Percentiles rank a stretch among this genome's conserved stretches.
Evolutionary conservation across 2,797 vertebrate species (phyloP).

Genomic region (Sardinella longiceps): DNA sequence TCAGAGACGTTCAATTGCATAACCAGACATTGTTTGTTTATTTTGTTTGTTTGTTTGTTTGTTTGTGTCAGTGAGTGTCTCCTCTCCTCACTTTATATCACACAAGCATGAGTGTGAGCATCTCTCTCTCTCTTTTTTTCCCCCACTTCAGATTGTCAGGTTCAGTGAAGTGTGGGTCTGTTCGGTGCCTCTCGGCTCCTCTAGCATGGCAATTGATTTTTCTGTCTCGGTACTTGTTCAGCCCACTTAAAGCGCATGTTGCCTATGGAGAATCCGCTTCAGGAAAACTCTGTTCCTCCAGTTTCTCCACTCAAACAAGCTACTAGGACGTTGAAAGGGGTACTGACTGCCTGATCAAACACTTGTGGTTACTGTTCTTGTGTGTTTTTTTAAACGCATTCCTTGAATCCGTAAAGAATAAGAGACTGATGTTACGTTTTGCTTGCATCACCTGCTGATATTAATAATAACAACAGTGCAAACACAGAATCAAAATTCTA

Average conservation of each 20-base stretch:
- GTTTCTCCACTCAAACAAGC: constrained; percentile 45
- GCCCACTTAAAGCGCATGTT: constrained; percentile 50
- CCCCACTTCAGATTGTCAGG: background rate
- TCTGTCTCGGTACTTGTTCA: constrained; percentile 57
- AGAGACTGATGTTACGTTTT: background rate
- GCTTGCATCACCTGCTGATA: background rate
- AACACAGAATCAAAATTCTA: background rate
- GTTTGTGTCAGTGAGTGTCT: background rate
- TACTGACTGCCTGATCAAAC: no score
- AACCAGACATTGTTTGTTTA: background rate
- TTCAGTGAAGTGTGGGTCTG: background rate
- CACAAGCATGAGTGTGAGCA: background rate
- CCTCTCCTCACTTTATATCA: background rate
- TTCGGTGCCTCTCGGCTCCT: constrained; percentile 48
- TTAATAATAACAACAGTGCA: background rate
- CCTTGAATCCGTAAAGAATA: background rate
- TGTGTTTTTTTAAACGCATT: background rate
- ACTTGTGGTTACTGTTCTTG: no score
- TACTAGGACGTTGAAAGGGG: background rate
- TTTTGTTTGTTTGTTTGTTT: background rate
- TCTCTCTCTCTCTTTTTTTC: background rate
- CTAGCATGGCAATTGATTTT: constrained; percentile 59
- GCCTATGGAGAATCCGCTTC: constrained; percentile 55
- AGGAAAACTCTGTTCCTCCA: constrained; percentile 55
- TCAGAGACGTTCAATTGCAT: background rate